phyloP scores from a whole-genome alignment of 2,113 vertebrate species.

The Harpagus bidentatus region DNA sequence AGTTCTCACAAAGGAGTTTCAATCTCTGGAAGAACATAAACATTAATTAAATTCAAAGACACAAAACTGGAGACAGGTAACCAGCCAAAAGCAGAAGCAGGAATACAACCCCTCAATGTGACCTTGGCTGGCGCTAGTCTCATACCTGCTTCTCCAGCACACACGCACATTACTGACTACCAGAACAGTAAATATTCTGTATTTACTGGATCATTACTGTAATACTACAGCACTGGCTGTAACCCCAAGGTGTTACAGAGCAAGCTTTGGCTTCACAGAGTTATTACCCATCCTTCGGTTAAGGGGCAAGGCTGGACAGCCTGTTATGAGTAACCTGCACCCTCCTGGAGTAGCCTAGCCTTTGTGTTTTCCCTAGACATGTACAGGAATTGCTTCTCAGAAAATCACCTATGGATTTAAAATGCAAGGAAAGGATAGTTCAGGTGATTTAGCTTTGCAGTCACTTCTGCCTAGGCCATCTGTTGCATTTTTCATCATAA shows the following conservation, averaged over 20 bases:
- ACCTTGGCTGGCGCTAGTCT: not conserved
- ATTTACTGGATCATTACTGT: not conserved
- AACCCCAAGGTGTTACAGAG: not conserved
- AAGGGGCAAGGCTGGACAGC: not conserved
- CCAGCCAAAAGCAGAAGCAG: not conserved
- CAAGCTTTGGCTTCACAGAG: not conserved
- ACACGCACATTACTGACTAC: not conserved
- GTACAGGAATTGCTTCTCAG: not conserved
- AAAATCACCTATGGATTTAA: not conserved
- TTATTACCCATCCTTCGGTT: not conserved
- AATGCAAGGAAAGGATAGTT: not conserved
- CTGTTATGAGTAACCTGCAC: not conserved
- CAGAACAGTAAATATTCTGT: not conserved
- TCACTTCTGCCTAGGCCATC: not conserved
- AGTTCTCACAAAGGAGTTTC: not conserved
- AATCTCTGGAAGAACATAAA: not conserved
- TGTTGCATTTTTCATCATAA: not conserved
- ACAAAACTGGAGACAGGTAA: not conserved
- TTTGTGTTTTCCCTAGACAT: not conserved
- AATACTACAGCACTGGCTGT: not conserved
- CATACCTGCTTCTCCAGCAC: not conserved
- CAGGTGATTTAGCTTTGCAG: not conserved
- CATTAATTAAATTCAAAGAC: not conserved
- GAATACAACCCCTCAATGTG: accelerated
- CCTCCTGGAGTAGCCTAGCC: accelerated